Base-by-base conservation (phyloP, 2,113 vertebrate genomes). In the Malurus alboscapulatus region DNA sequence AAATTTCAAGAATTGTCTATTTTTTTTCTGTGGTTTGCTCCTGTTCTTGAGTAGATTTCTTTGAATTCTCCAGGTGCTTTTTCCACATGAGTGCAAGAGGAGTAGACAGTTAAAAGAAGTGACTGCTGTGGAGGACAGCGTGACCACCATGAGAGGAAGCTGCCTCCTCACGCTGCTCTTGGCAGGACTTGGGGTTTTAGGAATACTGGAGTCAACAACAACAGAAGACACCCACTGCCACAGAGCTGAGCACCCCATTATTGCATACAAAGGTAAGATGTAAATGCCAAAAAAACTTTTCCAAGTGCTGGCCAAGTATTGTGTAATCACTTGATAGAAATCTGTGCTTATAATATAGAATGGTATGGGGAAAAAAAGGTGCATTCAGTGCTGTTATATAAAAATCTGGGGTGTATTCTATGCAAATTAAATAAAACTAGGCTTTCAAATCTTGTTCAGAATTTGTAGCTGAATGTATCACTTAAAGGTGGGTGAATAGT, bases 201-300 rank as follows among this genome's bases (percentile, higher is more conserved):
- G 97, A 92, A 95, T 98, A n/a, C 57, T 95, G 85, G 95, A 95
- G 72, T 94, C 97, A 2, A 94, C 95, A 76, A 80, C 97, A 74
- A 94, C 92, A 63, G 98, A 98, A 5, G 96, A 98, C 21, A 96
- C 96, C 3, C 97, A 96, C 67, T 99, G 99, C 96, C 98, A 98
- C 93, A 97, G 97, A 95, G 96, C 96, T 4, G 99, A 98, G 89
- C 99, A 99, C 83, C 99, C 99, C 0, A 84, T 99, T 91, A 92
- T 99, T 80, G 97, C 98, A 53, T 98, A 99, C 89, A 97, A 98
- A 98, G 99, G 99, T 99, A 94, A 98, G 96, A 61, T 82, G 61
- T 38, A 58, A 32, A 7, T 10, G 2, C 17, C 45, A 47, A 79
- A 69, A 40, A 40, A 15, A 2, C 8, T 45, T 53, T 71, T 51